Evolutionary conservation across 2,888 invertebrate genomes (phyloP), one percentile per base, ranked within the genome.

Genomic region (Acronicta leporina): DNA sequence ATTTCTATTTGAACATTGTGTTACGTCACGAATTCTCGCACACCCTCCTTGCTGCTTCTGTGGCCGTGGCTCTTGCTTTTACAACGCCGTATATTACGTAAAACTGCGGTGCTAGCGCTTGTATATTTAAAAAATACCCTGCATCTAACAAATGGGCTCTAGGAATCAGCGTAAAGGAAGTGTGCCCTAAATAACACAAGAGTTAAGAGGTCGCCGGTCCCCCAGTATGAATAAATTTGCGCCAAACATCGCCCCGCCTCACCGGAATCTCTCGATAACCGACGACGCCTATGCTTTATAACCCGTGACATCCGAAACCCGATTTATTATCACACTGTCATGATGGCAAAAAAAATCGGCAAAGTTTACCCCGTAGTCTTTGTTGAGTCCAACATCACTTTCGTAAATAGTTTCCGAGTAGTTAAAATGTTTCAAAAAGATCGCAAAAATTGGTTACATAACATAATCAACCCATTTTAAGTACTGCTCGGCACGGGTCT

Each of bases 241-340:
- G 80, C 85, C 75, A 62, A 74, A 77, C 74, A 81, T 77, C 81
- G 81, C 81, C 80, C 84, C 82, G 80, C 82, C 83, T 87, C 86
- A 85, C 91, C 92, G 93, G 93, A 94, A 88, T 89, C 87, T 85
- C 90, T 92, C 91, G 92, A 93, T 93, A 92, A 90, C 90, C 92
- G 85, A 87, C 88, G 84, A 89, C 91, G 92, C 90, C 92, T 92
- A 92, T 91, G 94, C 88, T 93, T 94, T 94, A 94, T 94, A 93
- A 85, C 88, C 91, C 94, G 85, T 94, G 89, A 92, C 92, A 92
- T 94, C 94, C 94, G 94, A 91, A 90, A 88, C 89, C 84, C 87
- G 86, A 94, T 94, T 93, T 94, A 93, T 94, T 87, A 85, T 92
- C 89, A 88, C 90, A 86, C 89, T 85, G 86, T 80, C 85, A 83